Conservation (phyloP, 2,797 vertebrate species). For the Miichthys miiuy region DNA sequence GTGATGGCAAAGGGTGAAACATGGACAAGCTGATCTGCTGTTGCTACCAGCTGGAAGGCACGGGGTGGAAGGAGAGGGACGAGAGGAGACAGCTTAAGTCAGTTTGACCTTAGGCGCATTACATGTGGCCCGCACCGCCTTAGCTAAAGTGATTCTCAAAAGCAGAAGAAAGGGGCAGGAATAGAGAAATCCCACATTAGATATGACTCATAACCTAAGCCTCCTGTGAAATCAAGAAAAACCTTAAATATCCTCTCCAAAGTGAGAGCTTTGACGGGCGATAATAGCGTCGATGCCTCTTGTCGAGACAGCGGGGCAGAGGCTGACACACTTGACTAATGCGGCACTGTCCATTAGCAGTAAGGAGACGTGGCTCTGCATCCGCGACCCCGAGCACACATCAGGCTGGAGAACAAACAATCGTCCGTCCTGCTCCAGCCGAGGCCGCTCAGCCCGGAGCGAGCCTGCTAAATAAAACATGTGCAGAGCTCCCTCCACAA, state of each 20-base stretch:
- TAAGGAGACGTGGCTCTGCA: conserved; percentile 31
- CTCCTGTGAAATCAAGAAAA: conserved; percentile 22
- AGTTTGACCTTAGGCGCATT: neutral
- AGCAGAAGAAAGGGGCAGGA: neutral
- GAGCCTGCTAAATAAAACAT: conserved; percentile 72
- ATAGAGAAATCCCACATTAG: neutral
- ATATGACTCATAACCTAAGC: neutral
- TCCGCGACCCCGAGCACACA: conserved; percentile 36
- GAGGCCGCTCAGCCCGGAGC: neutral
- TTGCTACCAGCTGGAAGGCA: conserved; percentile 3
- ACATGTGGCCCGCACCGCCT: neutral
- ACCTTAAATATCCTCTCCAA: conserved; percentile 2
- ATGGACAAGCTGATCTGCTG: neutral
- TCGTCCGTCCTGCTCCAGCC: conserved; percentile 23
- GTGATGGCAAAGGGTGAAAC: conserved; percentile 5
- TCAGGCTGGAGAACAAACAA: conserved; percentile 55
- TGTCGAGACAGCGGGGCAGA: conserved; percentile 18
- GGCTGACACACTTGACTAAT: conserved; percentile 52
- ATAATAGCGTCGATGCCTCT: conserved; percentile 20
- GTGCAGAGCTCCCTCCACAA: conserved; percentile 50
- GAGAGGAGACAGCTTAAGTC: conserved; percentile 2
- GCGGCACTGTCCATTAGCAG: conserved; percentile 64
- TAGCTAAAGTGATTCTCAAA: neutral
- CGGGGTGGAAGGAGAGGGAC: neutral
- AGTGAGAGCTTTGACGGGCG: conserved; percentile 15